Evolutionary conservation across 2,797 vertebrate genomes (phyloP).

Genomic region (Urocyon cinereoargenteus): DNA sequence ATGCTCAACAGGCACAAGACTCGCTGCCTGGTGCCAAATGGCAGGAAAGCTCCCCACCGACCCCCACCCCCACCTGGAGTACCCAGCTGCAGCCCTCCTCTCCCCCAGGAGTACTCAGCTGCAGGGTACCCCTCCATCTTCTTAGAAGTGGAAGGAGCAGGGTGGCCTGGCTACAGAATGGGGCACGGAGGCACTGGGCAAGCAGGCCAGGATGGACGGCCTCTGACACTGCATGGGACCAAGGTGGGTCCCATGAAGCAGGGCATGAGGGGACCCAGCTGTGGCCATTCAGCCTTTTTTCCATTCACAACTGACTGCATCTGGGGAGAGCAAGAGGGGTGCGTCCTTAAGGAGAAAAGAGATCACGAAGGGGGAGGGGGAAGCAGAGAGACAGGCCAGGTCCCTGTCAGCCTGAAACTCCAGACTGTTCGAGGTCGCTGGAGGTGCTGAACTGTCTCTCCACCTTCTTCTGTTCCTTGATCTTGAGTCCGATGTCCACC

Average conservation of each 20-base stretch:
- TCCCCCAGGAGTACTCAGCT: not conserved
- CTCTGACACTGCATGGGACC: not conserved
- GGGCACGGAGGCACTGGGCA: conserved; percentile 76
- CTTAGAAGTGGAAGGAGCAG: not conserved
- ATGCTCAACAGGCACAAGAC: conserved; percentile 15
- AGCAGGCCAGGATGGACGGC: conserved; percentile 79
- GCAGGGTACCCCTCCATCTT: not conserved
- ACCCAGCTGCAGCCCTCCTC: conserved; percentile 17
- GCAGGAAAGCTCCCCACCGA: not conserved
- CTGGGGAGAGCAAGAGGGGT: conserved; percentile 74
- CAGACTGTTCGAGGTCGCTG: conserved; percentile 93
- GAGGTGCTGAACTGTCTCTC: conserved; percentile 95
- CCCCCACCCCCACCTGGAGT: not conserved
- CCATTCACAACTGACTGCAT: not conserved
- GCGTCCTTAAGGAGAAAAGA: conserved; percentile 60
- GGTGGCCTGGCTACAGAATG: conserved; percentile 76
- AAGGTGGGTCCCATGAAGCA: conserved; percentile 66
- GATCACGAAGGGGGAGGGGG: not conserved
- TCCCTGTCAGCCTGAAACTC: conserved; percentile 88
- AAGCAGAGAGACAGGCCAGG: not conserved
- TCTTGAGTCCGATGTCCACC: conserved; percentile 92
- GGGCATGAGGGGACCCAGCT: conserved; percentile 32
- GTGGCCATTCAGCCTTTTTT: conserved; percentile 70
- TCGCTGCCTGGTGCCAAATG: not conserved
- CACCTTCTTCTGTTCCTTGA: conserved; percentile 93